Base-by-base conservation (phyloP, 2,113 vertebrate genomes). In the Cololabis saira region DNA sequence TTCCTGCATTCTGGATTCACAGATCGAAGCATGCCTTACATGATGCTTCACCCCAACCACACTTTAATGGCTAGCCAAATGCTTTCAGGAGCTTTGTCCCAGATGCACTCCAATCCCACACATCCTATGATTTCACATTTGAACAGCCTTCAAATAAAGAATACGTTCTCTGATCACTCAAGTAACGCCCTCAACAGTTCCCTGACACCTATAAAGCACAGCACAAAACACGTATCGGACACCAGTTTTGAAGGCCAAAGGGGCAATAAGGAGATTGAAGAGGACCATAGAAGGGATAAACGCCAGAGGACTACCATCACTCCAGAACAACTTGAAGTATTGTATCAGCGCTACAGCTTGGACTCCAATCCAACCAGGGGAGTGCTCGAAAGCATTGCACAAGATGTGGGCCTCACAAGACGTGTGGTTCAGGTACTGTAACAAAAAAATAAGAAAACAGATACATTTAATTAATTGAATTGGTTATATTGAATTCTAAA, bases 291-390 rank as follows among this genome's bases (percentile, higher is more conserved):
- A 79, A 88, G 96, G 71, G 98, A 99, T 85, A 99, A 99, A 74
- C 96, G 98, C 3, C 92, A 99, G 83, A 93, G 98, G 89, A 99
- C 97, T 3, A 99, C 98, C 10, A 99, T 99, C 70, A 99, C 97
- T 7, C 97, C 98, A 1, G 98, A 99, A 74, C 97, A 99, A 87
- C 93, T 99, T 61, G 98, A 99, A 85, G 94, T 99, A 43, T 94
- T 99, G 61, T 99, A 99, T 87, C 97, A 98, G 86, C 98, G 98
- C 60, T 99, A 99, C 49, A 93, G 98, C 30, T 90, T 99, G 1
- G 97, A 99, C 87, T 99, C 98, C 27, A 99, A 99, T 80, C 97
- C 98, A 16, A 99, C 98, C 8, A 95, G 98, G 72, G 98, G 98
- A 81, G 98, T 98, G 93, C 82, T 99, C 66, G 98, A 99, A 83